These are phyloP conservation scores for Falco columbarius DNA, from an alignment of 2,797 vertebrate genomes.

Conservation along the genomic window DNA sequence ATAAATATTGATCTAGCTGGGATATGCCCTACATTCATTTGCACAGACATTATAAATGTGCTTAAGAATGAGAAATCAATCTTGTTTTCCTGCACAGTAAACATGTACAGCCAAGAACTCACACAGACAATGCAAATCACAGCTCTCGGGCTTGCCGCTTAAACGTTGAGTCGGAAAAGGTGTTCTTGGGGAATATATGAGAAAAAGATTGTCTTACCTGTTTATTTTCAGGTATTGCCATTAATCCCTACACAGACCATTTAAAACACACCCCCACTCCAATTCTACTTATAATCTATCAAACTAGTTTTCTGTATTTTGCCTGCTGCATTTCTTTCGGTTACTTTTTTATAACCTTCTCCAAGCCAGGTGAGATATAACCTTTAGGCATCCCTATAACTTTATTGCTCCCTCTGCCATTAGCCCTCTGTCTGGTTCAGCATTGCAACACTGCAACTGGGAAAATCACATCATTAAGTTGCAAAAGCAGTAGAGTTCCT, in stretches of 20 bases:
- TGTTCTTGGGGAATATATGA: neutral
- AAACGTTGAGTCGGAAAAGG: neutral
- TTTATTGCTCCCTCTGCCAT: neutral
- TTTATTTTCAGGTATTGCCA: neutral
- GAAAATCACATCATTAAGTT: slow-evolving; percentile 34
- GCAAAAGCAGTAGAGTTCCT: slow-evolving; percentile 24
- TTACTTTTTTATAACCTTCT: neutral
- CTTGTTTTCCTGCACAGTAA: slow-evolving; percentile 17
- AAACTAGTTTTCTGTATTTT: neutral
- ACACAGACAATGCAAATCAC: neutral
- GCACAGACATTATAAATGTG: slow-evolving; percentile 49
- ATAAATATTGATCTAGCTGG: slow-evolving; percentile 36
- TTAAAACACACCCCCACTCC: neutral
- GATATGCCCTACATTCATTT: slow-evolving; percentile 46
- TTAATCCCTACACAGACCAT: neutral
- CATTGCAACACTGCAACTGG: neutral
- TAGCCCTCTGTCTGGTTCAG: neutral
- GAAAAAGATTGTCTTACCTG: neutral
- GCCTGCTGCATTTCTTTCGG: neutral
- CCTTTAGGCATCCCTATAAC: neutral
- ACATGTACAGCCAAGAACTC: neutral
- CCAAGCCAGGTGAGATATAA: neutral
- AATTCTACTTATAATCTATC: neutral
- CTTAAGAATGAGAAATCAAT: slow-evolving; percentile 58
- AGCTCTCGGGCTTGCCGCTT: neutral